These are phyloP conservation scores for Diploscapter pachys DNA, from an alignment of 1,140 invertebrate species.

Conservation along the genomic window DNA sequence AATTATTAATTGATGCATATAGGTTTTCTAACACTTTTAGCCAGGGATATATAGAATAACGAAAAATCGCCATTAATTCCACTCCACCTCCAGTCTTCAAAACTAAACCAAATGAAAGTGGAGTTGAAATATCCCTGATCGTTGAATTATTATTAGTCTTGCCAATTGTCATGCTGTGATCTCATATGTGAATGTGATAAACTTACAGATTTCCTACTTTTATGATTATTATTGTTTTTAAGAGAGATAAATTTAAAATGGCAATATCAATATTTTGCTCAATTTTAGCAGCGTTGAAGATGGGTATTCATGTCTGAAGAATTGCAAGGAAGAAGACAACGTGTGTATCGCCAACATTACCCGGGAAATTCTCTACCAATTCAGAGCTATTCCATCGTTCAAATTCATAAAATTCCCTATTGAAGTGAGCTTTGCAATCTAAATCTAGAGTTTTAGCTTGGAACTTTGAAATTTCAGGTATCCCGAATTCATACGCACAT, in stretches of 20 bases:
- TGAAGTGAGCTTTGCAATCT: slow-evolving; percentile 20
- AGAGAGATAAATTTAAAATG: slow-evolving; percentile 19
- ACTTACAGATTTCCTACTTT: slow-evolving; percentile 5
- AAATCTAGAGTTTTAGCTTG: not conserved
- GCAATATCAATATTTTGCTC: not conserved
- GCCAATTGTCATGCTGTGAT: slow-evolving; percentile 10
- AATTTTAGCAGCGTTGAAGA: slow-evolving; percentile 53
- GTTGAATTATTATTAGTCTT: too few species aligned
- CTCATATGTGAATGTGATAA: not conserved
- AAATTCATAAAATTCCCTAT: slow-evolving; percentile 24
- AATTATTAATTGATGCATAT: not conserved
- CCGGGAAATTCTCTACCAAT: slow-evolving; percentile 56
- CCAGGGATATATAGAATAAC: too few species aligned
- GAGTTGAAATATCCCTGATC: too few species aligned
- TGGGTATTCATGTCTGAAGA: slow-evolving; percentile 57
- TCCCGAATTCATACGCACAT: slow-evolving; percentile 37
- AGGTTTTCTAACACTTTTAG: too few species aligned
- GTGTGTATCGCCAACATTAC: slow-evolving; percentile 51
- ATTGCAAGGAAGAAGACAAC: slow-evolving; percentile 42
- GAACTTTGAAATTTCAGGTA: slow-evolving; percentile 12
- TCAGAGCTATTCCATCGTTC: slow-evolving; percentile 47
- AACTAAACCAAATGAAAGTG: too few species aligned
- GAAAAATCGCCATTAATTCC: too few species aligned
- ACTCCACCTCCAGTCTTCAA: too few species aligned
- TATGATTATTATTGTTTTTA: not conserved